Percentiles rank a stretch among this genome's conserved stretches.
Conservation (phyloP, 2,797 vertebrate species). For the Poeciliopsis gracilis region DNA sequence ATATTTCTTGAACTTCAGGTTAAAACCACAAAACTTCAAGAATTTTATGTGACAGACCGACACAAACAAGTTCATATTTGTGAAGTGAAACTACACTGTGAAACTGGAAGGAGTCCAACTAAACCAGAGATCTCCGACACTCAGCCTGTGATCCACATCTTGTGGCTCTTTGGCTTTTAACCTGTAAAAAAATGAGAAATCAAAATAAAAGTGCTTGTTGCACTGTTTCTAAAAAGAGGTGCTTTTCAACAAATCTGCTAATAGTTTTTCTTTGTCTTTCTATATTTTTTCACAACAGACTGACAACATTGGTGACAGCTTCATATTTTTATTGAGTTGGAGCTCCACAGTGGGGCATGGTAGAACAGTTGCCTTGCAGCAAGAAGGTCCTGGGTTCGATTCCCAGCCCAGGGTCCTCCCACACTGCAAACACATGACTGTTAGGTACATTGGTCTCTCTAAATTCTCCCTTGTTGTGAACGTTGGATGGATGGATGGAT, state of each 20-base stretch:
- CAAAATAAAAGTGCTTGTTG: background rate
- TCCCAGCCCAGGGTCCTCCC: no score
- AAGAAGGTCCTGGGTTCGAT: no score
- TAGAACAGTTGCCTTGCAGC: no score
- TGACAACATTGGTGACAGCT: background rate
- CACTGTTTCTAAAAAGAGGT: background rate
- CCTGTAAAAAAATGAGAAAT: background rate
- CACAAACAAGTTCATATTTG: background rate
- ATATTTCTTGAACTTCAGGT: background rate
- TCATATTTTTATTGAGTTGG: background rate
- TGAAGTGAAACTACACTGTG: background rate
- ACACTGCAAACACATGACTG: no score
- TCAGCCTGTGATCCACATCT: background rate
- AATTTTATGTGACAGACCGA: background rate
- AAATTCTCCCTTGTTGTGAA: no score
- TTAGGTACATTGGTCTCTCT: no score
- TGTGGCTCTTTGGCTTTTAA: background rate
- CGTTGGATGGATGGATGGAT: no score
- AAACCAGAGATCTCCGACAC: background rate
- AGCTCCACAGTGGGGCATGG: no score
- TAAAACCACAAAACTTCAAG: background rate
- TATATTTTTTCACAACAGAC: background rate
- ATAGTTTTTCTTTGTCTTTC: background rate
- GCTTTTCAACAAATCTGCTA: background rate
- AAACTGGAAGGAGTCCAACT: background rate